A percentile compares a stretch with the other conserved stretches of the same genome.
Conservation (phyloP, 2,113 vertebrate genomes). For the Clarias gariepinus region DNA sequence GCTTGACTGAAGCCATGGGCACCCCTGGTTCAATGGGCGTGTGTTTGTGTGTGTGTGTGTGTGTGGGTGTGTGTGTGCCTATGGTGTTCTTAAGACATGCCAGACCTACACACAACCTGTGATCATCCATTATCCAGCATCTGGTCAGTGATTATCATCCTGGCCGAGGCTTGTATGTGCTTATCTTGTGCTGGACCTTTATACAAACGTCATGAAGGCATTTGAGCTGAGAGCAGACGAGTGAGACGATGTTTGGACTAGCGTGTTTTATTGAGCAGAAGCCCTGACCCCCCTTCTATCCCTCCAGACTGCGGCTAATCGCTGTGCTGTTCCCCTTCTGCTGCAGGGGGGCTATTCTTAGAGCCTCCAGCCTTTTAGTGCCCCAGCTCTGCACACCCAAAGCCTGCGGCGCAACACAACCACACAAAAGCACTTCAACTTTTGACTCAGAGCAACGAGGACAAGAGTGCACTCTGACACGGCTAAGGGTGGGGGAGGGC, state of each 20-base stretch:
- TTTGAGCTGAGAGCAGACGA: constrained; percentile 29
- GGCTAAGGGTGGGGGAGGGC: constrained; percentile 18
- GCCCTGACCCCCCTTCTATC: constrained; percentile 9
- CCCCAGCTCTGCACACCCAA: constrained; percentile 38
- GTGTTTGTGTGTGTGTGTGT: constrained; percentile 13
- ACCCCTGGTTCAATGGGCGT: constrained; percentile 37
- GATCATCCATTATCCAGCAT: constrained; percentile 2
- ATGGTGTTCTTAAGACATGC: constrained; percentile 18
- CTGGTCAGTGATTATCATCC: constrained; percentile 47
- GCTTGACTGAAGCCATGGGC: constrained; percentile 44
- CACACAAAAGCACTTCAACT: constrained; percentile 54
- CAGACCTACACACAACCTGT: constrained; percentile 7
- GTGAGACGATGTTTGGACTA: constrained; percentile 23
- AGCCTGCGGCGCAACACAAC: constrained; percentile 52
- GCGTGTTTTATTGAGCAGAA: constrained; percentile 25
- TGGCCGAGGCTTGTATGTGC: constrained; percentile 16
- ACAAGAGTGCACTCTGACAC: constrained; percentile 52
- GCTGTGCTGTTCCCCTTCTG: constrained; percentile 43
- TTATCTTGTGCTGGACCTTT: constrained; percentile 43
- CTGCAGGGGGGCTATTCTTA: constrained; percentile 53
- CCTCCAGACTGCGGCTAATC: constrained; percentile 47
- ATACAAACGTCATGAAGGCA: constrained; percentile 44
- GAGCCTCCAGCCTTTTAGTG: constrained; percentile 54
- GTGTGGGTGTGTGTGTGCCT: constrained; percentile 19
- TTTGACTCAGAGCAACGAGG: constrained; percentile 53